A percentile compares a stretch with the other conserved stretches of the same genome.
Conservation (phyloP, 2,113 vertebrate species). For the Crotophaga sulcirostris region DNA sequence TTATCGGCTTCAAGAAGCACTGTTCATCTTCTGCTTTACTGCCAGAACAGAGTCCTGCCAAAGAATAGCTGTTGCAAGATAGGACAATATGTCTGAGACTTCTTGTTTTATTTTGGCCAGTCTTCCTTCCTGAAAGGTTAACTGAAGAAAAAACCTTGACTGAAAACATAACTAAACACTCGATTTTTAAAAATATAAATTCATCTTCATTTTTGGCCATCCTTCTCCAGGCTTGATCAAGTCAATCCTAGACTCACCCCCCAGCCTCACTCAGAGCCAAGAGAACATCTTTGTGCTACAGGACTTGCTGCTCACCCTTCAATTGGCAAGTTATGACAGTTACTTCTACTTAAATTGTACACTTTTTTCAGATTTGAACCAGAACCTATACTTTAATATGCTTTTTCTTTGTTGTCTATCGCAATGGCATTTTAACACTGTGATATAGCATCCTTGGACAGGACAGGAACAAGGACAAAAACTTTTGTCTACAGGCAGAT, state of each 20-base stretch:
- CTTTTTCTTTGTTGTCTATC: neutral
- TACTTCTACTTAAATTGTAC: neutral
- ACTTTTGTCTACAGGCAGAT: neutral
- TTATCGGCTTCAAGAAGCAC: neutral
- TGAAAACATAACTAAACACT: neutral
- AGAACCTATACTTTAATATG: neutral
- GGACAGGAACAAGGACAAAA: neutral
- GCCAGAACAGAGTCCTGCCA: constrained; percentile 45
- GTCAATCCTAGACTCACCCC: neutral
- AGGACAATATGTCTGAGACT: neutral
- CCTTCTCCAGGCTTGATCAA: neutral
- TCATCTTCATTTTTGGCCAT: constrained; percentile 13
- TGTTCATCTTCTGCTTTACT: neutral
- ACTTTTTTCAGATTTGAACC: neutral
- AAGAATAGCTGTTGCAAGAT: constrained; percentile 13
- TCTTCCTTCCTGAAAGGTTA: constrained; percentile 23
- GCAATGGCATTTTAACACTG: neutral
- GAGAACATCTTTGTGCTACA: neutral
- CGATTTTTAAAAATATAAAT: neutral
- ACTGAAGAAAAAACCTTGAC: constrained; percentile 25
- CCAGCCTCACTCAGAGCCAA: neutral
- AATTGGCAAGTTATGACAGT: neutral
- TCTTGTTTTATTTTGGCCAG: neutral
- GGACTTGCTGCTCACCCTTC: neutral
- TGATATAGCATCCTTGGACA: neutral